These are phyloP conservation scores for Ecliptopera silaceata DNA, from an alignment of 2,888 invertebrate species.

Conservation along the genomic window DNA sequence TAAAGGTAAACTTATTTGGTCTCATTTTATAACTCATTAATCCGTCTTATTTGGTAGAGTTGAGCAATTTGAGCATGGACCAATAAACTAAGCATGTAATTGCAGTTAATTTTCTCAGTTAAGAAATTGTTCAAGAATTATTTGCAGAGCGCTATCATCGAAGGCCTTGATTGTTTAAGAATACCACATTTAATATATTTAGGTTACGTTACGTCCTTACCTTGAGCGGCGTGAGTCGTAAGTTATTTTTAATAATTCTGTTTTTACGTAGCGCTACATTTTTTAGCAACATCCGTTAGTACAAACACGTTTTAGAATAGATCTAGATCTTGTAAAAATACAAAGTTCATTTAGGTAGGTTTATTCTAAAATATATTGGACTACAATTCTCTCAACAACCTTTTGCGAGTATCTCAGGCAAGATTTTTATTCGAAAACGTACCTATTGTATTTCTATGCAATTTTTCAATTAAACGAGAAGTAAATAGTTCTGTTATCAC, in stretches of 20 bases:
- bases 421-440: no score
- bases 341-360: not conserved
- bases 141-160: conserved; percentile 13
- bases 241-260: conserved; percentile 72
- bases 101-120: not conserved
- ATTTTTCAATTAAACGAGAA: not conserved
- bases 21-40: not conserved
- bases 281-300: conserved; percentile 39
- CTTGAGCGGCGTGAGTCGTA: conserved; percentile 70
- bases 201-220: conserved; percentile 73
- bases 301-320: conserved; percentile 28
- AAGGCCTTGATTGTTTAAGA: conserved; percentile 74
- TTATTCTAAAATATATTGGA: no score
- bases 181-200: conserved; percentile 57
- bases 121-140: not conserved
- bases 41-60: no score
- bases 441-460: no score
- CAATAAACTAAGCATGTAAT: not conserved
- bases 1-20: conserved; percentile 14
- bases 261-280: conserved; percentile 52
- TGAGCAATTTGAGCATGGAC: no score
- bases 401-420: no score
- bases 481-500: not conserved
- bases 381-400: no score
- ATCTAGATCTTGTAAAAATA: conserved; percentile 15